Percentiles rank a stretch among this genome's conserved stretches.
Evolutionary conservation across 2,888 invertebrate genomes (phyloP).

Genomic region (Toxonevra muliebris): DNA sequence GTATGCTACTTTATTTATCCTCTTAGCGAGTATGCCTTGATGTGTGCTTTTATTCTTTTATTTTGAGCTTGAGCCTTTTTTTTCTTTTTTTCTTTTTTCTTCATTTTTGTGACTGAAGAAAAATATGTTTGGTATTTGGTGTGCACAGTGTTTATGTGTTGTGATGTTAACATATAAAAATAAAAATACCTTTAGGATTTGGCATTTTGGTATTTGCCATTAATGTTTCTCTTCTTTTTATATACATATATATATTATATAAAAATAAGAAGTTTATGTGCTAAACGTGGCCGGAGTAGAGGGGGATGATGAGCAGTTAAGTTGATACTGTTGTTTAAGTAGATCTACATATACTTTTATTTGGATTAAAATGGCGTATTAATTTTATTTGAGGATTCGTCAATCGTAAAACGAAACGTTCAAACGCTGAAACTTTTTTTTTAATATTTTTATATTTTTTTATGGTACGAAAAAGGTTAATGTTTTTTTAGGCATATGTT

Average conservation of each 20-base stretch:
- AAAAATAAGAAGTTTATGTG: too few species aligned
- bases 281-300: neutral
- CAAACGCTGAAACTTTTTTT: too few species aligned
- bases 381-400: too few species aligned
- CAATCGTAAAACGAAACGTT: too few species aligned
- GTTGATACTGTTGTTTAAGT: too few species aligned
- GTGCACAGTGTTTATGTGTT: neutral
- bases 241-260: neutral
- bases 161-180: constrained; percentile 3
- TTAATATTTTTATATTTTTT: too few species aligned
- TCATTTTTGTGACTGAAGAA: too few species aligned
- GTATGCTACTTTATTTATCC: constrained; percentile 6
- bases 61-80: neutral
- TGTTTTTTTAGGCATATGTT: too few species aligned
- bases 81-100: neutral
- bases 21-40: neutral
- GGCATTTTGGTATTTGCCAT: constrained; percentile 6
- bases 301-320: neutral
- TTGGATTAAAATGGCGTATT: too few species aligned
- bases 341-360: too few species aligned
- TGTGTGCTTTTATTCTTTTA: neutral
- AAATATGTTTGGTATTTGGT: constrained; percentile 19
- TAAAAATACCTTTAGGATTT: constrained; percentile 26
- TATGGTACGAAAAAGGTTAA: too few species aligned
- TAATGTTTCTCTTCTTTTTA: constrained; percentile 1